Base-by-base conservation (phyloP, 1,140 invertebrate species). In the Eurytemora carolleeae region DNA sequence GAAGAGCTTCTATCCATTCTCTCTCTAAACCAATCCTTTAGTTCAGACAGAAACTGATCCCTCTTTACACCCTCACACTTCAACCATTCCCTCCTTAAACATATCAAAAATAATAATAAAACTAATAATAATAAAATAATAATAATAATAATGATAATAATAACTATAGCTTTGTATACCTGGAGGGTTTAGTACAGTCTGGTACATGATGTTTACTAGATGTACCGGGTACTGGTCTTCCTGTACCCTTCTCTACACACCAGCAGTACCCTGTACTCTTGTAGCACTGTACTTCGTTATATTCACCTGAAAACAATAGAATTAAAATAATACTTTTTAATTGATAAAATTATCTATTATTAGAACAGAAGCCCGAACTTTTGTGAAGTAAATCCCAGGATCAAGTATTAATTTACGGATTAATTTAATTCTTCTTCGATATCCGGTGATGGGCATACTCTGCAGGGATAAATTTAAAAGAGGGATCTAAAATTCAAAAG, bases 221-320 rank as follows among this genome's bases (percentile, higher is more conserved):
- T 2, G 70, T 71, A 2, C 71, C 69, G 1, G 70, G 68, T 15
- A 73, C 70, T 0, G 71, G 70, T 17, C 63, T 64, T 7, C 71
- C 71, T 1, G 67, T 70, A 1, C 66, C 55, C 52, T 68, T 65
- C 22, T 71, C 63, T 2, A 71, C 71, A 64, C 72, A 73, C 72
- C 72, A 73, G 56, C 72, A 73, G 65, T 67, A 70, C 12, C 67
- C 65, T 12, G 69, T 70, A 16, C 24, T 26, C 59, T 61, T 44
- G 31, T 44, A 44, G n/a, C 31, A 44, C 31, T 44, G 31, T n/a
- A 44, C 31, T 12, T 44, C 31, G 7, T 44, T n/a, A n/a, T 44
- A 44, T 44, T 44, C n/a, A 44, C 31, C 31, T 44, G n/a, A 44
- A 44, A 44, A n/a, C n/a, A n/a, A n/a, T n/a, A n/a, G n/a, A n/a